Base-by-base conservation (phyloP, 2,113 vertebrate genomes). In the Corvus cornix region DNA sequence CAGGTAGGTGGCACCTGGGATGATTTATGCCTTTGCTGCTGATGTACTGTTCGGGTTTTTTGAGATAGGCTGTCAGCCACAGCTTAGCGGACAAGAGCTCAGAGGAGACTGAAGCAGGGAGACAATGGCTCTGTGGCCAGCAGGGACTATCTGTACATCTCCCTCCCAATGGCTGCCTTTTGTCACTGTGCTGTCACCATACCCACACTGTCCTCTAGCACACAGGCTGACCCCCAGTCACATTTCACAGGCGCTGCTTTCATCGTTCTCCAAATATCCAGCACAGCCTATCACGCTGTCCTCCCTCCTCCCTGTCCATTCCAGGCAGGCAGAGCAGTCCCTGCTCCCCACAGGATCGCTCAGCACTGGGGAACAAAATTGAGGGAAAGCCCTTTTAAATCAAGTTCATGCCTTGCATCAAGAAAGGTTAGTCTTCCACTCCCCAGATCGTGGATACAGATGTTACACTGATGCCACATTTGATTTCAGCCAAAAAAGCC, bases 311-410 rank as follows among this genome's bases (percentile, higher is more conserved):
- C n/a, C 8, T 10, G n/a, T 9, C 22, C 41, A 35, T n/a, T 58
- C 56, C 78, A 37, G 62, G 60, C 60, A 60, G 60, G 52, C 43
- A 79, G 35, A 93, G 44, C 64, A 78, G 56, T 10, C 43, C 16
- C 20, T 39, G 55, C 23, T 81, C 28, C n/a, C 49, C 14, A 2
- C 2, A 67, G 37, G 28, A 82, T 46, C 0, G 0, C 20, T 26
- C 48, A 35, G 49, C 41, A 35, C 33, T 17, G 30, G 5, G 23
- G 27, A 15, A 51, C 46, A 53, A 68, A 72, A 55, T 1, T n/a
- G 59, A 84, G 87, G 60, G n/a, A 68, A 51, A 95, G 49, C n/a
- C 84, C 49, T 84, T 90, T 53, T 62, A 82, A 89, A 89, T 89
- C 84, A 89, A 89, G 77, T 84, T 95, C 60, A 72, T 0, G 0